Evolutionary conservation across 2,797 vertebrate species (phyloP), one percentile per base, ranked within the genome.

Genomic region (Poliocrania exsul): DNA sequence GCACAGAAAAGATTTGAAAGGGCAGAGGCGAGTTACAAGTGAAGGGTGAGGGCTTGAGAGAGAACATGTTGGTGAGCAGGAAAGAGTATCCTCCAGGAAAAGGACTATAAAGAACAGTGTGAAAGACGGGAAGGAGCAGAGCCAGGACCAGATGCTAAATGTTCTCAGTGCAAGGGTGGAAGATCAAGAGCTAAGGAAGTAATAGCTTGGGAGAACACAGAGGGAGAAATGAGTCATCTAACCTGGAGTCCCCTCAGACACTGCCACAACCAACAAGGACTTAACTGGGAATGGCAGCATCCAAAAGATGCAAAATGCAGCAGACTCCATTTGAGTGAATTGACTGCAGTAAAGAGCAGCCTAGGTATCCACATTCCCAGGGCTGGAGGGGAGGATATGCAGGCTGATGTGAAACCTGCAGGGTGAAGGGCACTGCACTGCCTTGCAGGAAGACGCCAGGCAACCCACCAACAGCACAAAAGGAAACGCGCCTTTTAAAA

Each of bases 121-220:
- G 31, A 24, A 84, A 72, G 46, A 53, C 40, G 25, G 14, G 42
- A 75, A 80, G 53, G 31, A 75, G 14, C 33, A 49, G 49, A 80
- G 8, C 51, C 82, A 33, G 11, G 11, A 31, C 23, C 15, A 51
- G 47, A 16, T 16, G n/a, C 70, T 47, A 5, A 24, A 9, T 2
- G 8, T 26, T 62, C 33, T 61, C 17, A 24, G 0, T 8, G 29
- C 11, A 54, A 80, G 16, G 47, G 0, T 9, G 29, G 11, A 54
- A 82, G 13, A 40, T 6, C 26, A 31, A 46, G n/a, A 69, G 14
- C 10, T 40, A 24, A 61, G 31, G 23, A 69, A 51, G 33, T 26
- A 14, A 47, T 16, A 80, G 31, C 14, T 10, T 46, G 21, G 9
- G 13, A 28, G 4, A 82, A 24, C 0, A 1, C n/a, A 54, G 56